phyloP scores from a whole-genome alignment of 2,113 vertebrate genomes.

The Urocitellus parryii region DNA sequence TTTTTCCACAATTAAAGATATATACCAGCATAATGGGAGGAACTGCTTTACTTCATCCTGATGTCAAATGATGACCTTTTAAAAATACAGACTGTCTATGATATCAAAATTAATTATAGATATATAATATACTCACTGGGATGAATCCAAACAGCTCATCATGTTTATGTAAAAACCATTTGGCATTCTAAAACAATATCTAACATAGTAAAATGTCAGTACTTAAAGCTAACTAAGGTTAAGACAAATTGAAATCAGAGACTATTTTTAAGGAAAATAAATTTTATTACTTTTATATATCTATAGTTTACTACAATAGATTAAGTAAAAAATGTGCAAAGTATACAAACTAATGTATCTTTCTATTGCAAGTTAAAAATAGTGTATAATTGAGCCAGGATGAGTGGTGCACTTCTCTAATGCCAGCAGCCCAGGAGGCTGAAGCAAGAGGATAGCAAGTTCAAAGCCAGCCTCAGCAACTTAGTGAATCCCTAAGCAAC shows the following conservation, averaged over 20 bases:
- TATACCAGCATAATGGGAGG: neutral
- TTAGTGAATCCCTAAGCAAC: too few relatives aligned
- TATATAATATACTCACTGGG: neutral
- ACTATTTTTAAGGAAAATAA: constrained; percentile 40
- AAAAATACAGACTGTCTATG: neutral
- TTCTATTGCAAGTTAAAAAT: neutral
- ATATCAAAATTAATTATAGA: constrained; percentile 10
- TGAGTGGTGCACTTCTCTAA: too few relatives aligned
- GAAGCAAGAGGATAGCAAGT: too few relatives aligned
- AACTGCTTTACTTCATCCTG: constrained; percentile 4
- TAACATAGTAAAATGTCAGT: constrained; percentile 14
- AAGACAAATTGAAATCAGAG: constrained; percentile 11
- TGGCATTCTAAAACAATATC: neutral
- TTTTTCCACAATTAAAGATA: constrained; percentile 31
- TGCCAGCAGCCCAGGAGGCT: too few relatives aligned
- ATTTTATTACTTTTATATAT: constrained; percentile 43
- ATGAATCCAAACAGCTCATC: neutral
- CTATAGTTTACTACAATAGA: neutral
- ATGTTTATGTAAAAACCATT: constrained; percentile 28
- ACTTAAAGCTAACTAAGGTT: constrained; percentile 25
- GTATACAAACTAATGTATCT: neutral
- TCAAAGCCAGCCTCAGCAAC: too few relatives aligned
- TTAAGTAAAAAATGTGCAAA: neutral
- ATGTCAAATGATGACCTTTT: neutral
- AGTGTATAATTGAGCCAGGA: neutral